Evolutionary conservation across 2,113 vertebrate species (phyloP).

Genomic region (Xyrauchen texanus): DNA sequence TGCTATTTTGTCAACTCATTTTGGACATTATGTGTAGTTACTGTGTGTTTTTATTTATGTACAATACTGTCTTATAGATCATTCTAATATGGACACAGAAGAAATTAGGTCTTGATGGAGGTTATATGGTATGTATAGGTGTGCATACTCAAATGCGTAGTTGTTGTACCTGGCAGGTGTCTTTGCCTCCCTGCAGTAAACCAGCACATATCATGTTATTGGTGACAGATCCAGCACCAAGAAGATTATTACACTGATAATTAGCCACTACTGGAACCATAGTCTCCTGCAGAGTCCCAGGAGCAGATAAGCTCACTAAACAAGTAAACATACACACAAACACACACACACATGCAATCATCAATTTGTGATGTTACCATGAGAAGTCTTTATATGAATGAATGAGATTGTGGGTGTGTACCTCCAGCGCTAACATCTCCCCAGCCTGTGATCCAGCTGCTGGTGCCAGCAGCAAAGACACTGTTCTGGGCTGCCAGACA

Average conservation of each 20-base stretch:
- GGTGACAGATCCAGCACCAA: slow-evolving; percentile 30
- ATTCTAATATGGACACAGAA: too few relatives aligned
- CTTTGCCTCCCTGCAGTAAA: slow-evolving; percentile 25
- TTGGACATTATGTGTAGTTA: too few relatives aligned
- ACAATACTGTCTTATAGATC: too few relatives aligned
- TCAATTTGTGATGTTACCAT: background rate
- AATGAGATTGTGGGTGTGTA: background rate
- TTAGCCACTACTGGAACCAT: slow-evolving; percentile 1
- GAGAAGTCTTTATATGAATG: background rate
- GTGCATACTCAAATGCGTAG: too few relatives aligned
- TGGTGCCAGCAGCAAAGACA: slow-evolving; percentile 25
- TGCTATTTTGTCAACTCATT: too few relatives aligned
- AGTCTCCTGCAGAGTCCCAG: slow-evolving; percentile 42
- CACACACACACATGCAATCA: background rate
- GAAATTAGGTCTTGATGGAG: too few relatives aligned
- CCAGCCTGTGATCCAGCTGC: slow-evolving; percentile 70
- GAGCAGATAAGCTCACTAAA: slow-evolving; percentile 23
- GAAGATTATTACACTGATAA: background rate
- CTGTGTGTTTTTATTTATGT: too few relatives aligned
- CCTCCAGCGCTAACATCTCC: slow-evolving; percentile 55
- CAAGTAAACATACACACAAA: background rate
- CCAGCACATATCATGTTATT: slow-evolving; percentile 52
- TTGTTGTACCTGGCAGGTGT: slow-evolving; percentile 43
- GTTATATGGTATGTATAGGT: too few relatives aligned
- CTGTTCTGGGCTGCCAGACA: slow-evolving; percentile 71